Evolutionary conservation across 1,140 invertebrate genomes (phyloP).

Genomic region (Coelopa frigida): DNA sequence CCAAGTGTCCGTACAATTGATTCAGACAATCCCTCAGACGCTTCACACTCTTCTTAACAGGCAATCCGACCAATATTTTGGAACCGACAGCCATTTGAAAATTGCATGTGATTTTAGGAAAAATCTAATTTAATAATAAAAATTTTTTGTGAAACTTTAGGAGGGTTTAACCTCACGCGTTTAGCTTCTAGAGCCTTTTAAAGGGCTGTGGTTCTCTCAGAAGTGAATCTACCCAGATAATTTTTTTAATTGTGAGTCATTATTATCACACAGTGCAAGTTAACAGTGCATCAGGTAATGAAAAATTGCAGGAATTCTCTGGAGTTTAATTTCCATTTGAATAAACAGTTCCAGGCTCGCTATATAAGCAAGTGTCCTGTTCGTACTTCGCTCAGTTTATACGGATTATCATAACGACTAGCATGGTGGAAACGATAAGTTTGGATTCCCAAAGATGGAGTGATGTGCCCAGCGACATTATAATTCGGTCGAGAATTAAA

Average conservation of each 20-base stretch:
- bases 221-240: too few relatives aligned
- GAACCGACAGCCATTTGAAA: too few relatives aligned
- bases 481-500: not conserved
- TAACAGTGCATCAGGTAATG: not conserved
- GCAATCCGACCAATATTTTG: too few relatives aligned
- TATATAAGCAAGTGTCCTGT: too few relatives aligned
- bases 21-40: conserved; percentile 86
- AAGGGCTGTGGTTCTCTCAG: too few relatives aligned
- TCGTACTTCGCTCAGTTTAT: too few relatives aligned
- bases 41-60: conserved; percentile 88
- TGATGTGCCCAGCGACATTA: conserved; percentile 7
- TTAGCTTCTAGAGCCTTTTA: too few relatives aligned
- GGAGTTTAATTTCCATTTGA: not conserved
- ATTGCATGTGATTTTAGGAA: too few relatives aligned
- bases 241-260: not conserved
- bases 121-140: too few relatives aligned
- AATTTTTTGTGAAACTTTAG: too few relatives aligned
- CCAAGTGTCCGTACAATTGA: conserved; percentile 89
- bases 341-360: not conserved
- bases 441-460: not conserved
- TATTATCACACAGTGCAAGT: not conserved
- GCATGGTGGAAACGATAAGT: not conserved
- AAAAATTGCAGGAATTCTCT: not conserved
- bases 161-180: too few relatives aligned
- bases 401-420: too few relatives aligned